Percentiles rank a stretch among this genome's conserved stretches.
phyloP scores from a whole-genome alignment of 2,888 invertebrate species.

The Drosophila anomalata region DNA sequence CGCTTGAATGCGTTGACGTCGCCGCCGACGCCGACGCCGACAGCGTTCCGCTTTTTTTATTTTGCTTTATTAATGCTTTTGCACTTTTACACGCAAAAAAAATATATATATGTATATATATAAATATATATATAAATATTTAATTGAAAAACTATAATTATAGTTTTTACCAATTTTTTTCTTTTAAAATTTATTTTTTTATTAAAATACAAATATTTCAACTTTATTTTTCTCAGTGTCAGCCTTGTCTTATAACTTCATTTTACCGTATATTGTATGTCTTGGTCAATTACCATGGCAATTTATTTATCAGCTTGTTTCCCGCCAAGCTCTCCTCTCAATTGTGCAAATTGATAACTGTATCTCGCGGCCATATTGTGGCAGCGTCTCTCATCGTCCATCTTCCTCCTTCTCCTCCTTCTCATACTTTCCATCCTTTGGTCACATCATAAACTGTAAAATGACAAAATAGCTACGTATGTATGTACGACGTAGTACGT shows the following conservation, averaged over 20 bases:
- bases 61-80: constrained; percentile 22
- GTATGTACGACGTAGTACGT: constrained; percentile 4
- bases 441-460: constrained; percentile 37
- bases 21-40: constrained; percentile 30
- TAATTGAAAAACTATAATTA: too few species aligned
- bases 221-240: background rate
- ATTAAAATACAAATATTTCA: background rate
- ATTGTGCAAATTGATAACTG: constrained; percentile 24
- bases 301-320: constrained; percentile 59
- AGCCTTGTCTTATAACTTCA: constrained; percentile 1
- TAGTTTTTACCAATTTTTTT: too few species aligned
- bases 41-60: constrained; percentile 21
- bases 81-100: constrained; percentile 3
- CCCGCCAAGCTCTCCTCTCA: background rate
- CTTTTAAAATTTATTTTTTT: too few species aligned
- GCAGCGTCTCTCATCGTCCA: background rate
- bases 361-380: background rate
- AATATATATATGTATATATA: background rate
- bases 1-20: constrained; percentile 51
- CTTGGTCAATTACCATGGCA: constrained; percentile 62
- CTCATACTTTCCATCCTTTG: constrained; percentile 5
- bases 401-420: background rate
- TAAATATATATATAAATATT: too few species aligned
- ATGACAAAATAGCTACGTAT: constrained; percentile 20
- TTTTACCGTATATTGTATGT: constrained; percentile 18